phyloP scores from a whole-genome alignment of 2,113 vertebrate species.

The Prochilodus magdalenae region DNA sequence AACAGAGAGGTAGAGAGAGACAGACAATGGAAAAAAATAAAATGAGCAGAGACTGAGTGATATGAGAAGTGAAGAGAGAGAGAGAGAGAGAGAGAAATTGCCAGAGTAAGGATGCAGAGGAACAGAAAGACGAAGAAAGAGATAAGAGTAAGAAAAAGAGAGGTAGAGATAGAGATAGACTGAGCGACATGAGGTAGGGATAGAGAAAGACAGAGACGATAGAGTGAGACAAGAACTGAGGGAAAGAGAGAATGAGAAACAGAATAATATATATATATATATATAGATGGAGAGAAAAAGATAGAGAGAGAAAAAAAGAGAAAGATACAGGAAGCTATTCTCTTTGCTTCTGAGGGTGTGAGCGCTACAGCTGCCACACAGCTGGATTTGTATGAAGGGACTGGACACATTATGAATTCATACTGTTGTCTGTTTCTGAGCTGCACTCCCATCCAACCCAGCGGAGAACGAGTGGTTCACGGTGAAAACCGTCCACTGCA shows the following conservation, averaged over 20 bases:
- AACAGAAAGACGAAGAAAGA: neutral
- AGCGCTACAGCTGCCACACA: slow-evolving; percentile 34
- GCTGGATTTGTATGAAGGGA: slow-evolving; percentile 33
- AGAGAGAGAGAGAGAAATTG: slow-evolving; percentile 76
- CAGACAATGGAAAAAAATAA: no score
- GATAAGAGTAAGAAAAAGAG: neutral
- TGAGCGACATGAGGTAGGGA: no score
- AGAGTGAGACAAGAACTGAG: no score
- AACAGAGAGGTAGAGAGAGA: no score
- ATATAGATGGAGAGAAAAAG: neutral
- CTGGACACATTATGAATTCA: neutral
- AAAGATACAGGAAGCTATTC: neutral
- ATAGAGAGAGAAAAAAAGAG: neutral
- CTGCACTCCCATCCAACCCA: neutral
- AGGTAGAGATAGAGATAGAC: slow-evolving; percentile 80
- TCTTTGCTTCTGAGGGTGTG: slow-evolving; percentile 22
- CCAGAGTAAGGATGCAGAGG: neutral
- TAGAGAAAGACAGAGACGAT: neutral
- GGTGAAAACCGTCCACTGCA: neutral
- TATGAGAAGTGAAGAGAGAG: slow-evolving; percentile 53
- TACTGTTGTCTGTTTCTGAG: neutral
- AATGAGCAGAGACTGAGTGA: no score
- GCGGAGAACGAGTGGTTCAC: neutral
- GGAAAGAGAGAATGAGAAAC: neutral
- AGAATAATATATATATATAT: no score